Base-by-base conservation (phyloP, 1,140 invertebrate species). In the Microvelia longipes region DNA sequence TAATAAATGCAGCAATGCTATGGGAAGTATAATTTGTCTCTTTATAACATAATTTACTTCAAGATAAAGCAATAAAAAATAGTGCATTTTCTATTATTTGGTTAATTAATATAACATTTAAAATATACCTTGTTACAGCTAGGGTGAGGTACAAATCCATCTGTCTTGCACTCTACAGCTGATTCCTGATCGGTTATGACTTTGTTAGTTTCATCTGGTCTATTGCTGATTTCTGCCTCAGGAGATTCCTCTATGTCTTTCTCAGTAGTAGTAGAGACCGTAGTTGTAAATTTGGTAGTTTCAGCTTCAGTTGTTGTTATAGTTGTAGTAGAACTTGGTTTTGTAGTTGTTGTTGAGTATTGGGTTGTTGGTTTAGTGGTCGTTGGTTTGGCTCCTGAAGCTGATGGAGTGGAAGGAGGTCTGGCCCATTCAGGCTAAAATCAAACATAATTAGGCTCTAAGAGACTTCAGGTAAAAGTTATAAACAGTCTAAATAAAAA, bases 361-460 rank as follows among this genome's bases (percentile, higher is more conserved):
- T 27, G 68, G 29, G 68, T 69, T 66, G 66, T 60, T n/a, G 72
- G 68, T 69, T 71, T 64, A 66, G 66, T 69, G 14, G 72, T 50
- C 27, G 67, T 71, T 0, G 66, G 35, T 66, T 65, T 26, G 5
- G 66, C 67, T 24, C 67, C 67, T 1, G 61, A 60, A 60, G 69
- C 72, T 61, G 80, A 74, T 2, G 83, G 75, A 1, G 87, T 89
- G 60, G 85, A 85, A 63, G 86, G 85, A 15, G 88, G 87, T 70
- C 83, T 80, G 19, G 84, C 84, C 87, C 88, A 89, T 71, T 88
- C 86, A 50, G 87, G 86, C 86, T 88, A 71, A 66, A 79, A 77
- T 71, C 73, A 50, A 74, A 62, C 73, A 60, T 19, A 19, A 11
- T 19, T 11, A 60, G n/a, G n/a, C n/a, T n/a, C n/a, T n/a, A n/a